Evolutionary conservation across 2,888 invertebrate genomes (phyloP).

Genomic region (Pedicia rivosa): DNA sequence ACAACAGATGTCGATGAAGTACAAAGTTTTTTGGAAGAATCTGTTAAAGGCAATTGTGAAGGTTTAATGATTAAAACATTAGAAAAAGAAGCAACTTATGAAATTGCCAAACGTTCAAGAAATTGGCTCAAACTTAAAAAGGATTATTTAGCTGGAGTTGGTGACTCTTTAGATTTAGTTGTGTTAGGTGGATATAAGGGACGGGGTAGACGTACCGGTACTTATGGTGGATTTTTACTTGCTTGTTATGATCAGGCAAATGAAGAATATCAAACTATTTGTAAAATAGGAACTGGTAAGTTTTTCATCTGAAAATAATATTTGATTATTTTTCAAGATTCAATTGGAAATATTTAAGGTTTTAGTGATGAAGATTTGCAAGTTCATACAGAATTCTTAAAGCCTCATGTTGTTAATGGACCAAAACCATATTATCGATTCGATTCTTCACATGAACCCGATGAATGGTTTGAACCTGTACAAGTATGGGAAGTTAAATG

Average conservation of each 20-base stretch:
- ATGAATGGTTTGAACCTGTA: conserved; percentile 77
- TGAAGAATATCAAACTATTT: conserved; percentile 86
- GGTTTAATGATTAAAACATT: conserved; percentile 98
- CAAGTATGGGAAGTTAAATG: conserved; percentile 95
- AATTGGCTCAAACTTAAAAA: conserved; percentile 96
- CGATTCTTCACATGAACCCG: conserved; percentile 57
- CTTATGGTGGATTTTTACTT: conserved; percentile 87
- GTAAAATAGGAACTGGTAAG: conserved; percentile 49
- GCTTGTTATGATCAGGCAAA: conserved; percentile 81
- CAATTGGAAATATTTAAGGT: no score
- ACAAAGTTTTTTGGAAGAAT: conserved; percentile 83
- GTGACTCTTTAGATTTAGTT: conserved; percentile 91
- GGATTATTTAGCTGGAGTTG: conserved; percentile 92
- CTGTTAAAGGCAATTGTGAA: conserved; percentile 93
- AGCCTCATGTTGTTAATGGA: conserved; percentile 52
- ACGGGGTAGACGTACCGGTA: conserved; percentile 82
- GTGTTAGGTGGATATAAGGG: conserved; percentile 92
- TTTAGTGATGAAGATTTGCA: conserved; percentile 84
- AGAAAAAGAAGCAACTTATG: conserved; percentile 73
- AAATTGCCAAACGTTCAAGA: conserved; percentile 86
- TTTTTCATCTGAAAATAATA: not conserved
- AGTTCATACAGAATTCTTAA: conserved; percentile 57
- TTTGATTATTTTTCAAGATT: not conserved
- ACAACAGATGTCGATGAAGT: conserved; percentile 81
- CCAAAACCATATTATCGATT: conserved; percentile 70